A percentile compares a stretch with the other conserved stretches of the same genome.
phyloP scores from a whole-genome alignment of 2,113 vertebrate species.

The Tragulus kanchil region DNA sequence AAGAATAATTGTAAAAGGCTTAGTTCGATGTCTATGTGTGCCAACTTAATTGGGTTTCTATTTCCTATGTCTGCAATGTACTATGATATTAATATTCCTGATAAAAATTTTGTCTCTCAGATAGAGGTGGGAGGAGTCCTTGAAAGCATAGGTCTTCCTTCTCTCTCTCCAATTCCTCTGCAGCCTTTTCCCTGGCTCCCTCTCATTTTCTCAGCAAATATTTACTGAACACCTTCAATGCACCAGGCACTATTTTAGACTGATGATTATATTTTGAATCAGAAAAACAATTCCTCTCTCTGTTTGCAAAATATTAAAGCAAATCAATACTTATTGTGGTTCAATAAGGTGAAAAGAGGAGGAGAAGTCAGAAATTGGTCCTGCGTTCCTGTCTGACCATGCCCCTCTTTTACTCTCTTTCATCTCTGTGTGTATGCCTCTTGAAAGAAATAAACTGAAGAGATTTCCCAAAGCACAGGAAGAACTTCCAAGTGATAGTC shows the following conservation, averaged over 20 bases:
- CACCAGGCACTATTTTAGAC: not conserved
- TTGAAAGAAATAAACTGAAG: not conserved
- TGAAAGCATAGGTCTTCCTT: not conserved
- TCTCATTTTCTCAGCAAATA: not conserved
- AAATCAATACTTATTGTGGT: not conserved
- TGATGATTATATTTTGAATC: conserved; percentile 30
- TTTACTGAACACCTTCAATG: not conserved
- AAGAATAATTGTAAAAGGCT: conserved; percentile 18
- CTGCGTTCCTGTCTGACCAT: not conserved
- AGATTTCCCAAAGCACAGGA: not conserved
- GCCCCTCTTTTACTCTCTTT: not conserved
- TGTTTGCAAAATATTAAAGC: not conserved
- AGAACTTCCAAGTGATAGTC: not conserved
- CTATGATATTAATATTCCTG: not conserved
- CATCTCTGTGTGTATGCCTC: not conserved
- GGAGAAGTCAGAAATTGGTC: not conserved
- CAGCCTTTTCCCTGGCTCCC: not conserved
- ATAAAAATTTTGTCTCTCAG: not conserved
- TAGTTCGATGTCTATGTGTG: not conserved
- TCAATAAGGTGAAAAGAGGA: not conserved
- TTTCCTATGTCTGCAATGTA: not conserved
- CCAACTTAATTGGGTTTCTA: not conserved
- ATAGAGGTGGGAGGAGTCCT: not conserved
- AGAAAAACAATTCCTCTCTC: not conserved
- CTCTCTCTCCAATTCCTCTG: not conserved